A percentile compares a stretch with the other conserved stretches of the same genome.
These are phyloP conservation scores for Gymnocephalus cernua DNA, from an alignment of 2,113 vertebrate species.

Conservation along the genomic window DNA sequence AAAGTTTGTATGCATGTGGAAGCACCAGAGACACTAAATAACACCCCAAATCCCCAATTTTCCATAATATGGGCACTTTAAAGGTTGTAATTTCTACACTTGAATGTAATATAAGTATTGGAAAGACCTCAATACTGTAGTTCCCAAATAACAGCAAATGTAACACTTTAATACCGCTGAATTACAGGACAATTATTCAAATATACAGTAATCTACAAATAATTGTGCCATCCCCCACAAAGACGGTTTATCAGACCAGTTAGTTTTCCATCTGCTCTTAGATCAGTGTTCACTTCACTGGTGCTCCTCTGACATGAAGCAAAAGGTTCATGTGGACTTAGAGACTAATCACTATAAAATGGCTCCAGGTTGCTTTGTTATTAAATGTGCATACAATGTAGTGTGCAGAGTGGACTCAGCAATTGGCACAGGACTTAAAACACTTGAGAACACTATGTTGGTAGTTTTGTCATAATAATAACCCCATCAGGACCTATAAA, in stretches of 20 bases:
- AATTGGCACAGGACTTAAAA: not conserved
- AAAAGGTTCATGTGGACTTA: not conserved
- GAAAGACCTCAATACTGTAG: not conserved
- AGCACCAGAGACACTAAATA: no score
- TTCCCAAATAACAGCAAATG: not conserved
- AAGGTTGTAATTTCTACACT: not conserved
- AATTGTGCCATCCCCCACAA: not conserved
- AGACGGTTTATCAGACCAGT: not conserved
- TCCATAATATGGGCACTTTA: no score
- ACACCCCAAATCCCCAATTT: no score
- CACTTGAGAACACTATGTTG: not conserved
- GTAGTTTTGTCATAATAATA: constrained; percentile 9
- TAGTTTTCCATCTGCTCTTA: not conserved
- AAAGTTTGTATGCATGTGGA: no score
- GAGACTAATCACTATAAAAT: constrained; percentile 11
- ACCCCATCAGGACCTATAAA: not conserved
- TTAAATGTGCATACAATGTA: constrained; percentile 27
- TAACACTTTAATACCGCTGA: not conserved
- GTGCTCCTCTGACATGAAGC: not conserved
- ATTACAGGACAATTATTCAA: not conserved
- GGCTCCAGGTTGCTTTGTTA: constrained; percentile 1
- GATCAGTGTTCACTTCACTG: not conserved
- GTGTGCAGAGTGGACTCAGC: constrained; percentile 3
- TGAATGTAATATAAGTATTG: not conserved
- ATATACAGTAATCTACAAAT: not conserved